A percentile compares a stretch with the other conserved stretches of the same genome.
Evolutionary conservation across 2,797 vertebrate genomes (phyloP).

Genomic region (Enteromius unitaeniatus): DNA sequence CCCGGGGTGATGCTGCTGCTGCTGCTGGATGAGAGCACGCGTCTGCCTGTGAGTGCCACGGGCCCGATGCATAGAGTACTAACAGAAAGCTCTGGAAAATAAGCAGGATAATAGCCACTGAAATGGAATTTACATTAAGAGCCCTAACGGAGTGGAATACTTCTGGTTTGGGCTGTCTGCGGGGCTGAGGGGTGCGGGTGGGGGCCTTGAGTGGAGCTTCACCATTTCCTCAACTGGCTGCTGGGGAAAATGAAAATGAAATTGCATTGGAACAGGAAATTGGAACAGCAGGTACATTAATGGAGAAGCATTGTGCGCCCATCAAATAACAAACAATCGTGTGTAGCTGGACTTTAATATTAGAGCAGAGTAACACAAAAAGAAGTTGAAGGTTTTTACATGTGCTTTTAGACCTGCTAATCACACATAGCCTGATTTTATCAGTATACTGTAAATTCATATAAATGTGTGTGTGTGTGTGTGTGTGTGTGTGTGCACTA

Average conservation of each 20-base stretch:
- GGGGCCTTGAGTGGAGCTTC: constrained; percentile 25
- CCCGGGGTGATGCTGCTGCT: constrained; percentile 60
- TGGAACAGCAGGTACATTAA: constrained; percentile 52
- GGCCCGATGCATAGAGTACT: constrained; percentile 66
- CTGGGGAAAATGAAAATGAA: constrained; percentile 60
- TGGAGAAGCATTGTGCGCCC: constrained; percentile 44
- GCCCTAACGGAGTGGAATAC: constrained; percentile 82
- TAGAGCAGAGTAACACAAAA: neutral
- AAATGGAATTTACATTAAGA: constrained; percentile 87
- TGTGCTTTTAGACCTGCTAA: neutral
- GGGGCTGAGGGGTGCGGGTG: constrained; percentile 68
- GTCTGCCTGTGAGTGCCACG: constrained; percentile 46
- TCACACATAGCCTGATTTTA: neutral
- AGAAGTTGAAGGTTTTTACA: neutral
- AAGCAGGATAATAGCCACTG: constrained; percentile 81
- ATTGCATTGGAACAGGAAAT: constrained; percentile 42
- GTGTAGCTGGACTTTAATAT: neutral
- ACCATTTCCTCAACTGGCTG: constrained; percentile 51
- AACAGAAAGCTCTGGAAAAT: constrained; percentile 72
- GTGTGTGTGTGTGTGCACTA: neutral
- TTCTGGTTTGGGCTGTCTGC: constrained; percentile 73
- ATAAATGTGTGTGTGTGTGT: neutral
- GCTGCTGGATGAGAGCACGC: constrained; percentile 28
- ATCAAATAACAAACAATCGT: constrained; percentile 46
- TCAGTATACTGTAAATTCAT: neutral